phyloP scores from a whole-genome alignment of 2,113 vertebrate genomes.

The Toxotes jaculatrix region DNA sequence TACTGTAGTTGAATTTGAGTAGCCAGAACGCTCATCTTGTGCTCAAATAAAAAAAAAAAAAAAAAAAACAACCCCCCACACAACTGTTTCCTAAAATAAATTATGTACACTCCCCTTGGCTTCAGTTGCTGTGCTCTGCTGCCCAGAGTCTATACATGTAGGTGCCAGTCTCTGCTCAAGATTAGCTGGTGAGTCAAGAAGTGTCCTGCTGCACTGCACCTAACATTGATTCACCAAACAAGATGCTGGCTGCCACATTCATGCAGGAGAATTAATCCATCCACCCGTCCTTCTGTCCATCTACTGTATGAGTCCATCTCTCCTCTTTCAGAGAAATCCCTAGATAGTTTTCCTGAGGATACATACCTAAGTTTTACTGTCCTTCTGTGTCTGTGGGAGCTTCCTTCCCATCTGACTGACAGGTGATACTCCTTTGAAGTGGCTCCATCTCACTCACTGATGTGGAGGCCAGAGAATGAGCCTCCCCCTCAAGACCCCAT shows the following conservation, averaged over 20 bases:
- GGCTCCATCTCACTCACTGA: conserved; percentile 65
- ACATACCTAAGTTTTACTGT: conserved; percentile 29
- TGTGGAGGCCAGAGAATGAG: conserved; percentile 65
- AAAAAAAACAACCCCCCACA: conserved; percentile 8
- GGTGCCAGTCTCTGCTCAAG: conserved; percentile 39
- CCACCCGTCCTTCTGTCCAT: conserved; percentile 5
- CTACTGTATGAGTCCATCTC: conserved; percentile 9
- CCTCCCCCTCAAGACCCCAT: conserved; percentile 80
- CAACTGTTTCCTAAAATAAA: conserved; percentile 48
- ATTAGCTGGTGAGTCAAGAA: conserved; percentile 53
- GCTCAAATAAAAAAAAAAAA: too few species aligned
- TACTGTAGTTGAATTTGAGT: conserved; percentile 26
- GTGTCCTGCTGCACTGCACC: conserved; percentile 36
- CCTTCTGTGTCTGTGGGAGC: conserved; percentile 27
- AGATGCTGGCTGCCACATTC: neutral
- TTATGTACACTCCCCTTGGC: conserved; percentile 25
- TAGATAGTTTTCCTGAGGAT: neutral
- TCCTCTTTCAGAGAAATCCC: conserved; percentile 5
- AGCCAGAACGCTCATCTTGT: conserved; percentile 21
- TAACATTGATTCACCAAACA: conserved; percentile 10
- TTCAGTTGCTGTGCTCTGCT: conserved; percentile 40
- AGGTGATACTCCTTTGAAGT: conserved; percentile 74
- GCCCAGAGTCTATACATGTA: conserved; percentile 49
- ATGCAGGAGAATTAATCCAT: conserved; percentile 23
- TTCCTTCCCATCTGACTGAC: conserved; percentile 60